Evolutionary conservation across 1,140 invertebrate genomes (phyloP), one percentile per base, ranked within the genome.

Genomic region (Homalodisca vitripennis): DNA sequence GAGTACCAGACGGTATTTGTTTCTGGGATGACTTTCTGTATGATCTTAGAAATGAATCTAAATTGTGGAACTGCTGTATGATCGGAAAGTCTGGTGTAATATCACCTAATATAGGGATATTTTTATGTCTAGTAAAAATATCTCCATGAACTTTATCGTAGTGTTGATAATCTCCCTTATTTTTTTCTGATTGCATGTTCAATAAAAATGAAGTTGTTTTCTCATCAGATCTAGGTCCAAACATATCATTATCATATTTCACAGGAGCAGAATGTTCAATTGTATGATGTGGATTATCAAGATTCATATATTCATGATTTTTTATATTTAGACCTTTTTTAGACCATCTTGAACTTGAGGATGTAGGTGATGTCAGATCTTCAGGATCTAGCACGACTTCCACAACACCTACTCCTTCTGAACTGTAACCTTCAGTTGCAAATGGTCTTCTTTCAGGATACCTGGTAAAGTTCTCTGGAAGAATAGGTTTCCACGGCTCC

Each of bases 41-140:
- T 3, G 80, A 77, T 74, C 82, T 72, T 26, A 74, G 53, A 29
- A 73, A 46, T 1, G 67, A 17, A 32, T 74, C 73, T 29, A 74
- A 53, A 55, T 73, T 60, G 53, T 72, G 70, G 41, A 74, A 73
- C 48, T 73, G 68, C 57, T 73, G 62, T n/a, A 74, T 26, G 20
- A 72, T 72, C 0, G 73, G 69, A 31, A 72, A 67, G 20, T 72
- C 72, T 53, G 73, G 73, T 41, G 70, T 2, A 24, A 24, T 47
- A 1, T 27, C 55, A 27, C 26, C 24, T 60, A 12, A 10, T 60
- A 14, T 24, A 60, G 3, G 12, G 6, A 3, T n/a, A 20, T 51
- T n/a, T n/a, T 51, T 51, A 51, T 51, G 6, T n/a, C 22, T 51
- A 22, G 22, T 51, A 51, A 51, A 51, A 51, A 51, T 51, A 51